Percentiles rank a stretch among this genome's conserved stretches.
phyloP scores from a whole-genome alignment of 1,140 invertebrate genomes.

The Fopius arisanus region DNA sequence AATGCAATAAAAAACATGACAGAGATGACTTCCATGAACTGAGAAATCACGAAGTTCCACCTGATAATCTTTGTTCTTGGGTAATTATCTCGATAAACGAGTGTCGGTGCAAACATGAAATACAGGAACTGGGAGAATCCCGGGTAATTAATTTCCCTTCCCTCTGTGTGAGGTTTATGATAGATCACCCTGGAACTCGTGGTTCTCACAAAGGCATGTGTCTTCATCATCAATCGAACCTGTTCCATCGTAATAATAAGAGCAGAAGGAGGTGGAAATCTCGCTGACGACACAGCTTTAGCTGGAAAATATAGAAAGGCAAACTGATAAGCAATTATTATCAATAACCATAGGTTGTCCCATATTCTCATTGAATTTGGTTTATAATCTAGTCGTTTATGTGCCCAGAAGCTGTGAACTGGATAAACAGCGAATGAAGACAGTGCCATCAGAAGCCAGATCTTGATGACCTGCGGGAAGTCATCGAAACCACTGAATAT shows the following conservation, averaged over 20 bases:
- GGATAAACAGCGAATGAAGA: not conserved
- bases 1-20: slow-evolving; percentile 83
- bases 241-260: slow-evolving; percentile 71
- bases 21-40: slow-evolving; percentile 78
- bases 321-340: slow-evolving; percentile 58
- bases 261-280: slow-evolving; percentile 70
- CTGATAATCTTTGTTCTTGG: slow-evolving; percentile 77
- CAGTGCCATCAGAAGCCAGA: not conserved
- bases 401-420: not conserved
- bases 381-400: not conserved
- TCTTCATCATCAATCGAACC: slow-evolving; percentile 85
- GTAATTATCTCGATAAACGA: slow-evolving; percentile 86
- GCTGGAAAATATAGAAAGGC: slow-evolving; percentile 67
- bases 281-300: slow-evolving; percentile 59
- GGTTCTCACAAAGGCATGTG: slow-evolving; percentile 79
- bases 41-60: slow-evolving; percentile 77
- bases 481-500: not conserved
- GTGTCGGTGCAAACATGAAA: slow-evolving; percentile 87
- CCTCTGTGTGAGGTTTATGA: slow-evolving; percentile 53
- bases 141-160: slow-evolving; percentile 62
- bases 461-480: not conserved
- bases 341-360: slow-evolving; percentile 60
- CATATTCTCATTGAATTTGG: slow-evolving; percentile 46
- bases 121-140: slow-evolving; percentile 82
- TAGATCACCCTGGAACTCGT: slow-evolving; percentile 68